Base-by-base conservation (phyloP, 1,140 invertebrate genomes). In the Temnothorax curvispinosus region DNA sequence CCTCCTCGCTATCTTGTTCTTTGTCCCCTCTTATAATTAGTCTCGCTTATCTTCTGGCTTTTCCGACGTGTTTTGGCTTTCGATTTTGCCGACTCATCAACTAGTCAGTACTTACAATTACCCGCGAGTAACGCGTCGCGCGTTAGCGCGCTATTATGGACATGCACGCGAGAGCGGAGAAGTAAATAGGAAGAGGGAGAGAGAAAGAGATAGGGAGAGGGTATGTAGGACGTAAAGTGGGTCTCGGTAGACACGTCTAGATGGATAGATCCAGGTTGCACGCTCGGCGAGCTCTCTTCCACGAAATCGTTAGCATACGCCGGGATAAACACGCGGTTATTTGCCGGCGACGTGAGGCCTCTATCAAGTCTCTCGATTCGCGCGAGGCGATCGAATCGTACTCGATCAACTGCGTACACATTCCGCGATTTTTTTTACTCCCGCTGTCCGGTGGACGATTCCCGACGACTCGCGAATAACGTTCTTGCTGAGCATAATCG, bases 291-390 rank as follows among this genome's bases (percentile, higher is more conserved):
- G 74, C 18, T 64, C 38, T 64, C 75, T 85, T 85, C 82, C 35
- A 67, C 74, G 74, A 65, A 85, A 85, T 85, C 82, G 82, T 85
- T 85, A 85, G 74, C 82, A 78, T 85, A 65, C 47, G 44, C 35
- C 60, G 74, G 50, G 82, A 85, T 82, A 82, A 82, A 82, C 67
- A 82, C 18, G 38, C 41, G 32, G 54, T 84, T 62, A 84, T 84
- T 84, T 84, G 80, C 80, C 80, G 5, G 54, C 80, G 18, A 82
- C 32, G 54, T 82, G 80, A 82, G 27, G 69, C 80, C 71, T 84
- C 80, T 84, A 84, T 84, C 54, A 72, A 60, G 62, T 27, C 18
- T 52, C 47, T 60, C 41, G 41, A 82, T 38, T 82, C 21, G 67
- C 41, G 41, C 52, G 41, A 82, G 52, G 27, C 78, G 78, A 82